Evolutionary conservation across 2,113 vertebrate genomes (phyloP).

Genomic region (Chionis minor): DNA sequence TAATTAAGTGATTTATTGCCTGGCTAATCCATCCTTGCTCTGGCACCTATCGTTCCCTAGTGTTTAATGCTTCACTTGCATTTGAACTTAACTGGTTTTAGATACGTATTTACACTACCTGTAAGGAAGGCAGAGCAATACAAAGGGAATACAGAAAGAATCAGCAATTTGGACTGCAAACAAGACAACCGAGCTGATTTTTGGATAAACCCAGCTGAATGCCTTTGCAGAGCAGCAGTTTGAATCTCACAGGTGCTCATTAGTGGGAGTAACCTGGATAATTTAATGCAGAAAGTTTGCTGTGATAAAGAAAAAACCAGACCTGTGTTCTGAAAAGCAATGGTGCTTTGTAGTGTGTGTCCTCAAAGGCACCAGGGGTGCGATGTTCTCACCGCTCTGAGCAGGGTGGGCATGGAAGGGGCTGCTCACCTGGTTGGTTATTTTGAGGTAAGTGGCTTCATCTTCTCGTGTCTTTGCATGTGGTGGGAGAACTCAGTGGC

Average conservation of each 20-base stretch:
- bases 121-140: not conserved
- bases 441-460: not conserved
- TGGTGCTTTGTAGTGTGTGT: not conserved
- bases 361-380: not conserved
- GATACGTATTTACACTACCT: not conserved
- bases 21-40: not conserved
- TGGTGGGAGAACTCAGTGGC: rapidly evolving
- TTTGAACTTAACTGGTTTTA: not conserved
- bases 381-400: not conserved
- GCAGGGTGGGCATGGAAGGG: not conserved
- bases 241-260: not conserved
- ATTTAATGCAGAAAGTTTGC: not conserved
- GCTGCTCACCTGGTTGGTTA: not conserved
- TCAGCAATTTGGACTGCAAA: not conserved
- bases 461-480: not conserved
- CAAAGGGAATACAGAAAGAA: not conserved
- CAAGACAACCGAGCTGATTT: not conserved
- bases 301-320: not conserved
- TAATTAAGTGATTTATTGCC: not conserved
- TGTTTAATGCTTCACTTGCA: not conserved
- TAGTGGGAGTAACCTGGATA: not conserved
- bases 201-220: not conserved
- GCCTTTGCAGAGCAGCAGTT: not conserved
- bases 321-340: not conserved
- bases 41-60: not conserved